phyloP scores from a whole-genome alignment of 1,140 invertebrate genomes.

The Daktulosphaira vitifoliae region DNA sequence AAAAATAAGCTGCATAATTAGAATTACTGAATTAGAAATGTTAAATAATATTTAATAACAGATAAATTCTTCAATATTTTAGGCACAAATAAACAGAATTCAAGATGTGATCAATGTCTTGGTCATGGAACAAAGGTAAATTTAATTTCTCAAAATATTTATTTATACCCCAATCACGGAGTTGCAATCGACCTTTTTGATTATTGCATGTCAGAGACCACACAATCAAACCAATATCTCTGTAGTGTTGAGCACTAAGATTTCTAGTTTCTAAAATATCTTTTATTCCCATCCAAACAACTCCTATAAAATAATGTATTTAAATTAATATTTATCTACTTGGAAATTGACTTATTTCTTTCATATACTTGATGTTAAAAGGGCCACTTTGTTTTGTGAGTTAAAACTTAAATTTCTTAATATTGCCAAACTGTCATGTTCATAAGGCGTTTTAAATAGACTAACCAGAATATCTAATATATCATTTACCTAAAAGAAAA shows the following conservation, averaged over 20 bases:
- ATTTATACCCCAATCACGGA: constrained; percentile 16
- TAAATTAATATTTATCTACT: background rate
- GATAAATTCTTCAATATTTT: background rate
- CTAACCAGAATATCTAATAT: constrained; percentile 1
- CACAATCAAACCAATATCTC: constrained; percentile 11
- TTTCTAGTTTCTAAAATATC: background rate
- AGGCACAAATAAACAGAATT: background rate
- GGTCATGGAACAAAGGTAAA: background rate
- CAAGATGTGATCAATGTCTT: background rate
- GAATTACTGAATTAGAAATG: too few species aligned
- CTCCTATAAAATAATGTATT: background rate
- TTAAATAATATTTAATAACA: too few species aligned
- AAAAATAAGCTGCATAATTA: too few species aligned
- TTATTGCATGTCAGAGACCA: constrained; percentile 21
- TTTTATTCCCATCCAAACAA: constrained; percentile 6
- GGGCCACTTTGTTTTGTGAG: background rate
- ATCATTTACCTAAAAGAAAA: background rate
- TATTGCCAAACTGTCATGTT: constrained; percentile 2
- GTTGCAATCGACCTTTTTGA: constrained; percentile 20
- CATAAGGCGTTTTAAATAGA: constrained; percentile 2
- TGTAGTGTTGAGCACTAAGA: background rate
- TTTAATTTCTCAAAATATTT: constrained; percentile 7
- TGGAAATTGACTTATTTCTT: background rate
- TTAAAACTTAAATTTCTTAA: constrained; percentile 25
- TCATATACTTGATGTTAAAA: constrained; percentile 11